A percentile compares a stretch with the other conserved stretches of the same genome.
Evolutionary conservation across 1,140 invertebrate species (phyloP).

Genomic region (Arctopsyche grandis): DNA sequence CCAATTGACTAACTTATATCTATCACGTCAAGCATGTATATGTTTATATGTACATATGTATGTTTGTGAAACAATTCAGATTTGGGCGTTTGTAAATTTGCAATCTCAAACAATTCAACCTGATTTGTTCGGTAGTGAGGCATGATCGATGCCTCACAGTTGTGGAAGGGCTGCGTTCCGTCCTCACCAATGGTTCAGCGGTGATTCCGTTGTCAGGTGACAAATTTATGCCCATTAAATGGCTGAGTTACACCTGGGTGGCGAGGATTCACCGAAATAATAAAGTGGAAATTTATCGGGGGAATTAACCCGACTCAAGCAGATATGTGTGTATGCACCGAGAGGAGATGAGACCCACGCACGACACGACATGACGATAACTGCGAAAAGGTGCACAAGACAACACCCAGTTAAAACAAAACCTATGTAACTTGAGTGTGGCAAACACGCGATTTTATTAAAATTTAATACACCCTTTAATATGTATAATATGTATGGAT

Average conservation of each 20-base stretch:
- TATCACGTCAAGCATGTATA: too few species aligned
- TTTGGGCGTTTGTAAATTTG: too few species aligned
- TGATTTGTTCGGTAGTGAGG: too few species aligned
- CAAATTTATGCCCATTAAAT: constrained; percentile 52
- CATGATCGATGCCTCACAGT: not conserved
- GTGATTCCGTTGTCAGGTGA: constrained; percentile 50
- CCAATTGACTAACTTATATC: too few species aligned
- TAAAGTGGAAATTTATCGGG: constrained; percentile 42
- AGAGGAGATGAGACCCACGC: constrained; percentile 15
- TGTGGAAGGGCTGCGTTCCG: constrained; percentile 3
- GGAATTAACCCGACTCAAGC: constrained; percentile 12
- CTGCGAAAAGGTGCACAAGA: not conserved
- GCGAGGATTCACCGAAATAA: constrained; percentile 42
- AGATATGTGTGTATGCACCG: not conserved
- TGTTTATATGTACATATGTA: too few species aligned
- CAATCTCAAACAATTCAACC: too few species aligned
- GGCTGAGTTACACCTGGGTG: constrained; percentile 49
- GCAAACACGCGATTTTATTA: not conserved
- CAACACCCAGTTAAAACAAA: not conserved
- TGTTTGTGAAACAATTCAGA: too few species aligned
- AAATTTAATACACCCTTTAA: too few species aligned
- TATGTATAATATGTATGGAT: too few species aligned
- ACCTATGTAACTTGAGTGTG: not conserved
- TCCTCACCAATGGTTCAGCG: constrained; percentile 15
- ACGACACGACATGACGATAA: not conserved